Conservation (phyloP, 1,140 invertebrate genomes). For the Tenebrio molitor region DNA sequence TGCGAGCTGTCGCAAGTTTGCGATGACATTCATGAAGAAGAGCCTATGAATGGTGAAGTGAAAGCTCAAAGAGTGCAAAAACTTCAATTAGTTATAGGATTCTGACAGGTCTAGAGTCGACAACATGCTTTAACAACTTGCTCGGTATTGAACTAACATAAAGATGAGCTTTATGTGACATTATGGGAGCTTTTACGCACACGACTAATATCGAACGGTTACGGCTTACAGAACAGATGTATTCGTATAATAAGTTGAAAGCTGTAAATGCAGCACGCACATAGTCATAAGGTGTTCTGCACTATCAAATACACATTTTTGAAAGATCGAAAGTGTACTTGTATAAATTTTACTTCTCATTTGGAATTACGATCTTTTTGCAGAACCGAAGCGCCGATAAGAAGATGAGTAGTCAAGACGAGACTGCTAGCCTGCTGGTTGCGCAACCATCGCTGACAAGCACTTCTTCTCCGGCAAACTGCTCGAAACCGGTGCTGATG, state of each 20-base stretch:
- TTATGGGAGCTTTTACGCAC: too few relatives aligned
- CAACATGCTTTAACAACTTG: conserved; percentile 26
- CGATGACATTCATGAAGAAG: conserved; percentile 10
- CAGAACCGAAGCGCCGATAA: conserved; percentile 54
- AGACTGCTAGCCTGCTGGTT: conserved; percentile 82
- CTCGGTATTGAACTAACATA: neutral
- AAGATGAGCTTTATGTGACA: conserved; percentile 1
- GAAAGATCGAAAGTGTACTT: too few relatives aligned
- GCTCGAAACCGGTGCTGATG: conserved; percentile 82
- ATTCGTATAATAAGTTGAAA: too few relatives aligned
- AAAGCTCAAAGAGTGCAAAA: conserved; percentile 31
- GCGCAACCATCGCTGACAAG: conserved; percentile 70
- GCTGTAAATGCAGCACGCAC: too few relatives aligned
- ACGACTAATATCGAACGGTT: too few relatives aligned
- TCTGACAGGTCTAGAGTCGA: conserved; percentile 9
- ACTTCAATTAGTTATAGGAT: conserved; percentile 27
- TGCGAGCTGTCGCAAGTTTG: conserved; percentile 16
- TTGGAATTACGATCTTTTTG: too few relatives aligned
- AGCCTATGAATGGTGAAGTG: conserved; percentile 18
- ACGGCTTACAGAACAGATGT: too few relatives aligned
- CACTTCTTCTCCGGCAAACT: conserved; percentile 65
- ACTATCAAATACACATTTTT: too few relatives aligned
- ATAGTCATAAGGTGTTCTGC: too few relatives aligned
- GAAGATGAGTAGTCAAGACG: conserved; percentile 77
- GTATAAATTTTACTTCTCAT: too few relatives aligned